Percentiles rank a stretch among this genome's conserved stretches.
These are phyloP conservation scores for Eupithecia inturbata DNA, from an alignment of 2,888 invertebrate species.

Conservation along the genomic window DNA sequence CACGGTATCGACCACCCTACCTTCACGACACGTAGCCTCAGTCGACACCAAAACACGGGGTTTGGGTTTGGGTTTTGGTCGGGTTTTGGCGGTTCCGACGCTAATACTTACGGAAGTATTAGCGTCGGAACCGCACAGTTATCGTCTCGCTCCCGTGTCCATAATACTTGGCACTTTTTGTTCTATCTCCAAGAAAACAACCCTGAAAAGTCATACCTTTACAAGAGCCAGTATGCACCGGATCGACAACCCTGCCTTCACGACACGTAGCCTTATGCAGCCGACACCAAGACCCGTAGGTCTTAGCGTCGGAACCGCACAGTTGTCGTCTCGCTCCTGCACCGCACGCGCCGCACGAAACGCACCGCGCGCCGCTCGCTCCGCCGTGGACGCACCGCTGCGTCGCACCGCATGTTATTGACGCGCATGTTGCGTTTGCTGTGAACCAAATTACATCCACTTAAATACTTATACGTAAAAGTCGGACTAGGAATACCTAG, in stretches of 20 bases:
- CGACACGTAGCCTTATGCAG: slow-evolving; percentile 90
- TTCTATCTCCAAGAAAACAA: no score
- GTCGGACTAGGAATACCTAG: neutral
- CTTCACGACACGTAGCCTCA: neutral
- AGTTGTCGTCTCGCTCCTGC: slow-evolving; percentile 78
- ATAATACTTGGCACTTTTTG: no score
- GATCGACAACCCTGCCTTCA: slow-evolving; percentile 89
- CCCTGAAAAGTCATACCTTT: slow-evolving; percentile 58
- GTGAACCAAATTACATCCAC: slow-evolving; percentile 17
- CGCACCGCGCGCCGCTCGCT: slow-evolving; percentile 71
- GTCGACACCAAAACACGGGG: no score
- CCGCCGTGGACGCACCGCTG: slow-evolving; percentile 77
- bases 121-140: no score
- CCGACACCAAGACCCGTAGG: slow-evolving; percentile 91
- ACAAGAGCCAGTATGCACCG: slow-evolving; percentile 88
- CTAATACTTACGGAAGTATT: no score
- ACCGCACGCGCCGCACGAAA: slow-evolving; percentile 66
- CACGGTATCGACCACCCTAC: neutral
- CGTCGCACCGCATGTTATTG: slow-evolving; percentile 65
- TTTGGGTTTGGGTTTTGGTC: no score
- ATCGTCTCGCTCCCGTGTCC: no score
- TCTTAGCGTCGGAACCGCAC: slow-evolving; percentile 89
- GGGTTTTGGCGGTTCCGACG: no score
- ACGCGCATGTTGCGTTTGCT: slow-evolving; percentile 77
- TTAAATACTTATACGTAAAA: neutral